Evolutionary conservation across 2,113 vertebrate genomes (phyloP).

Genomic region (Alligator sinensis): DNA sequence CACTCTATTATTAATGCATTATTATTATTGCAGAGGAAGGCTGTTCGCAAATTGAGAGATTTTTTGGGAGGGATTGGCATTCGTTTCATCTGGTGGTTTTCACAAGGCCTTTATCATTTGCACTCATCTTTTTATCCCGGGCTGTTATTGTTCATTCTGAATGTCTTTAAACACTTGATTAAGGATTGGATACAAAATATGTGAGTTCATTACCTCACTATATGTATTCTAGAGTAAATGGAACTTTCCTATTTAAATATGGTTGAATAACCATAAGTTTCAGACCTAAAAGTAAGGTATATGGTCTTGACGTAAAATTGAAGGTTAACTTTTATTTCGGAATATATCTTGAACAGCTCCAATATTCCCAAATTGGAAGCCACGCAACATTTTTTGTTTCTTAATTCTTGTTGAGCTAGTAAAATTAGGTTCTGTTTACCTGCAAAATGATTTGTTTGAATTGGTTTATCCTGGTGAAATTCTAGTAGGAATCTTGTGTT

Average conservation of each 20-base stretch:
- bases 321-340: background rate
- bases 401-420: background rate
- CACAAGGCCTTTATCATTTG: background rate
- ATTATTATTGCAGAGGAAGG: background rate
- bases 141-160: too few relatives aligned
- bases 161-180: too few relatives aligned
- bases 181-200: too few relatives aligned
- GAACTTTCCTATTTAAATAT: background rate
- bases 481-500: accelerated
- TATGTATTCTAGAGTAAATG: background rate
- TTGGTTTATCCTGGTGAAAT: background rate
- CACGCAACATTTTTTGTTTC: background rate
- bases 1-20: too few relatives aligned
- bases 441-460: background rate
- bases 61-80: background rate
- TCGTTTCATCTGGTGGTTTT: background rate
- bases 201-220: background rate
- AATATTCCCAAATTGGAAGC: background rate
- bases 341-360: accelerated
- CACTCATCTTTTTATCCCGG: slow-evolving; percentile 52
- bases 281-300: background rate
- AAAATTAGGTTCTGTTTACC: background rate
- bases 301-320: background rate
- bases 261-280: background rate
- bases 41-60: background rate